Conservation (phyloP, 2,113 vertebrate species). For the Prinia subflava region DNA sequence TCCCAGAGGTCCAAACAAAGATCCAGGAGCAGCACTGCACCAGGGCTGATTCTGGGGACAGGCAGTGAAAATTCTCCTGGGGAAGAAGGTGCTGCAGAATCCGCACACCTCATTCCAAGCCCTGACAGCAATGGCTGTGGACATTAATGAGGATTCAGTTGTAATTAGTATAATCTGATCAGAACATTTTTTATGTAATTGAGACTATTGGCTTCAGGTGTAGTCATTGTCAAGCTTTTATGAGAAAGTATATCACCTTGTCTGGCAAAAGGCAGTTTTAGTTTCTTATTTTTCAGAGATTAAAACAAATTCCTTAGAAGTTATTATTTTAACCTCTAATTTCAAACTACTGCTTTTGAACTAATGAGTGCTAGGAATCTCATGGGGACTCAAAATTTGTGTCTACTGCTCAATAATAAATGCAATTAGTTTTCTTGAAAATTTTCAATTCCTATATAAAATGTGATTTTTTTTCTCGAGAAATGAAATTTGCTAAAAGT, state of each 20-base stretch:
- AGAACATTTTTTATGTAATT: background rate
- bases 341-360: background rate
- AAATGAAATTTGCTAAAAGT: background rate
- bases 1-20: background rate
- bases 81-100: background rate
- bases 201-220: background rate
- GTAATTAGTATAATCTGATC: background rate
- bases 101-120: background rate
- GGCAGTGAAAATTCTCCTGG: background rate
- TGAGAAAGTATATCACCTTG: background rate
- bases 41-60: background rate
- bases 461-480: background rate
- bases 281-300: background rate
- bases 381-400: background rate
- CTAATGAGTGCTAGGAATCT: background rate
- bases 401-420: background rate
- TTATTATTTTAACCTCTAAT: background rate
- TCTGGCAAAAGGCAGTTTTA: background rate
- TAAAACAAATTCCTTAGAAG: background rate
- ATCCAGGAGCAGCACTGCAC: background rate
- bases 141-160: background rate
- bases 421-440: background rate
- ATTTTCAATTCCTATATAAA: background rate
- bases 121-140: background rate
- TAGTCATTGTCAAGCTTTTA: background rate